These are phyloP conservation scores for Nyctibius bracteatus DNA, from an alignment of 2,113 vertebrate species.

Conservation along the genomic window DNA sequence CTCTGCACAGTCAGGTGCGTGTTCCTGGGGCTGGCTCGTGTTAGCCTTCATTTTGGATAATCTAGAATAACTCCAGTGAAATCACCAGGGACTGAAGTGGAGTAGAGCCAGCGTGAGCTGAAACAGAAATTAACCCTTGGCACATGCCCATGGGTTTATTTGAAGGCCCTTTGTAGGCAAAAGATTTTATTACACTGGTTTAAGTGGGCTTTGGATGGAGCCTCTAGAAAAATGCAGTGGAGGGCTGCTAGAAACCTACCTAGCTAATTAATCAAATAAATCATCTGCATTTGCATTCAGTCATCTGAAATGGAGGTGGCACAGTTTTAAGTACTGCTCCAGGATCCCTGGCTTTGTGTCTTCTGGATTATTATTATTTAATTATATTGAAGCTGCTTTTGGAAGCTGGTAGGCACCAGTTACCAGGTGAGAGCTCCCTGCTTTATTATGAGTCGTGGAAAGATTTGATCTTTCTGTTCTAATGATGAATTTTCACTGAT, in stretches of 20 bases:
- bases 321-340: neutral
- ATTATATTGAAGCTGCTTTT: constrained; percentile 15
- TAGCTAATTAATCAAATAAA: constrained; percentile 49
- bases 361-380: neutral
- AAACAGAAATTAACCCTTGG: constrained; percentile 45
- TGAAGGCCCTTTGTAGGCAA: constrained; percentile 4
- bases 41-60: neutral
- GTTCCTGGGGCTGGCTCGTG: accelerated
- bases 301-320: neutral
- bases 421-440: constrained; percentile 5
- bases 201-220: constrained; percentile 30
- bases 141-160: constrained; percentile 8
- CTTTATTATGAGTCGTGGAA: neutral
- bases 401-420: neutral
- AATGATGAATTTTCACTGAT: constrained; percentile 17
- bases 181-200: constrained; percentile 34
- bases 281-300: neutral
- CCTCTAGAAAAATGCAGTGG: neutral
- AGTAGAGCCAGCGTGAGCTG: neutral
- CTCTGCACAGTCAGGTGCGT: neutral
- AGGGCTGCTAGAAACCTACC: neutral
- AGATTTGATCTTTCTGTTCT: constrained; percentile 13
- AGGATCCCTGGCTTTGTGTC: constrained; percentile 4
- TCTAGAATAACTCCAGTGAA: neutral
- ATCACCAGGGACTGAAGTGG: neutral